Conservation (phyloP, 2,797 vertebrate species). For the Leptodactylus fallax region DNA sequence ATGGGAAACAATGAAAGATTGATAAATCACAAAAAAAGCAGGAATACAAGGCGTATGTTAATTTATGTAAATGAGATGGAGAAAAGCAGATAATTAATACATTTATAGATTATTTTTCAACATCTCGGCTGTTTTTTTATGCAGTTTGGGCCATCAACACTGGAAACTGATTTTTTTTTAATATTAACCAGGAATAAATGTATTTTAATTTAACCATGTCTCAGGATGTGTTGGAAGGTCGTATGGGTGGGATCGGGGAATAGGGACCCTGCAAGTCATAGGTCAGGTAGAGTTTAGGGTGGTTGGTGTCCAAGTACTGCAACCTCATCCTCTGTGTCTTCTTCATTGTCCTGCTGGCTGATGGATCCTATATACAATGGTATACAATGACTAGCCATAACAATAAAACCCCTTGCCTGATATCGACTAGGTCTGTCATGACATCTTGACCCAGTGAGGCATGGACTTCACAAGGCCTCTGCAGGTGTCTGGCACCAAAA, state of each 20-base stretch:
- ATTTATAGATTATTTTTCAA: slow-evolving; percentile 14
- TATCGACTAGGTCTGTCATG: too few species aligned
- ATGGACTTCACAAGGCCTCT: too few species aligned
- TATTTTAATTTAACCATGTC: background rate
- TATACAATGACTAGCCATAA: too few species aligned
- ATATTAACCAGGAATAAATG: too few species aligned
- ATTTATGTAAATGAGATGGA: slow-evolving; percentile 41
- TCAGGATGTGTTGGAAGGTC: background rate
- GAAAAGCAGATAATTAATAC: slow-evolving; percentile 10
- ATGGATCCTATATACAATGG: too few species aligned
- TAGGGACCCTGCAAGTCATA: background rate
- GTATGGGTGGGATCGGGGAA: background rate
- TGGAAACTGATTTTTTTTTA: background rate
- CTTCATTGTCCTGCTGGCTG: too few species aligned
- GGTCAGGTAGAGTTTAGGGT: too few species aligned
- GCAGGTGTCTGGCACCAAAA: too few species aligned
- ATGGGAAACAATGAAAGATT: slow-evolving; percentile 32
- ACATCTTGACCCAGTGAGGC: too few species aligned
- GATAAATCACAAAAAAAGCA: slow-evolving; percentile 33
- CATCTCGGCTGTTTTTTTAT: background rate
- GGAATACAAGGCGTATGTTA: slow-evolving; percentile 10
- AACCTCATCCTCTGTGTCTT: too few species aligned
- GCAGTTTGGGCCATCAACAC: background rate
- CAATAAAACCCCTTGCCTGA: too few species aligned
- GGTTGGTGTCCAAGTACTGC: too few species aligned